Percentiles rank a stretch among this genome's conserved stretches.
These are phyloP conservation scores for Diloba caeruleocephala DNA, from an alignment of 2,888 invertebrate genomes.

Conservation along the genomic window DNA sequence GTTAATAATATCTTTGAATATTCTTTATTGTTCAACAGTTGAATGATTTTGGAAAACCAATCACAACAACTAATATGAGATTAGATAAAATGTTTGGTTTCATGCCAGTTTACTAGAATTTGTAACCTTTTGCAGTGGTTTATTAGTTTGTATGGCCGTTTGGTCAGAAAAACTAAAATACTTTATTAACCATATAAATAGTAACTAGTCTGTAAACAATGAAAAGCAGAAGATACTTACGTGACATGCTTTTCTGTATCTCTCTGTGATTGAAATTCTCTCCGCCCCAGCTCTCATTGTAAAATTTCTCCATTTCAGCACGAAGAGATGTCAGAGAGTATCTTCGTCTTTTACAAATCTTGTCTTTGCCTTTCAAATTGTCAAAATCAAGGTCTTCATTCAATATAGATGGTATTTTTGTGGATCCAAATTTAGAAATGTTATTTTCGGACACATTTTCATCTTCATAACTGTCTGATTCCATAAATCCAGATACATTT, in stretches of 20 bases:
- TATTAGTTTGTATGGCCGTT: too few relatives aligned
- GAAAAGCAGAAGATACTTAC: constrained; percentile 78
- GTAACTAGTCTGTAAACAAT: neutral
- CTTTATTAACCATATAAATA: too few relatives aligned
- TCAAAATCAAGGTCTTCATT: constrained; percentile 83
- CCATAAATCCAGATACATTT: constrained; percentile 78
- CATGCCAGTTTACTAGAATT: too few relatives aligned
- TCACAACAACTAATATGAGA: too few relatives aligned
- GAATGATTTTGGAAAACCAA: too few relatives aligned
- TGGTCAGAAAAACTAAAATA: too few relatives aligned
- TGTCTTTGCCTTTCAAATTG: constrained; percentile 79
- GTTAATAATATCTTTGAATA: too few relatives aligned
- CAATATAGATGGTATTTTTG: constrained; percentile 81
- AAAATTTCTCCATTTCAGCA: constrained; percentile 90
- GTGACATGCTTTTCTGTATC: constrained; percentile 90
- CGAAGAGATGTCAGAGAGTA: constrained; percentile 80
- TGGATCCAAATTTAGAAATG: constrained; percentile 75
- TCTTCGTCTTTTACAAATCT: constrained; percentile 68
- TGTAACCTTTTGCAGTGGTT: too few relatives aligned
- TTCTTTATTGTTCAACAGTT: too few relatives aligned
- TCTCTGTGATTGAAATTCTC: constrained; percentile 89
- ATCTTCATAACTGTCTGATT: constrained; percentile 65
- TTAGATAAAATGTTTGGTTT: too few relatives aligned
- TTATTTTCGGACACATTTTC: constrained; percentile 50
- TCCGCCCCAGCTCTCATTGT: constrained; percentile 91